Evolutionary conservation across 2,797 vertebrate genomes (phyloP), one percentile per base, ranked within the genome.

Genomic region (Micromesistius poutassou): DNA sequence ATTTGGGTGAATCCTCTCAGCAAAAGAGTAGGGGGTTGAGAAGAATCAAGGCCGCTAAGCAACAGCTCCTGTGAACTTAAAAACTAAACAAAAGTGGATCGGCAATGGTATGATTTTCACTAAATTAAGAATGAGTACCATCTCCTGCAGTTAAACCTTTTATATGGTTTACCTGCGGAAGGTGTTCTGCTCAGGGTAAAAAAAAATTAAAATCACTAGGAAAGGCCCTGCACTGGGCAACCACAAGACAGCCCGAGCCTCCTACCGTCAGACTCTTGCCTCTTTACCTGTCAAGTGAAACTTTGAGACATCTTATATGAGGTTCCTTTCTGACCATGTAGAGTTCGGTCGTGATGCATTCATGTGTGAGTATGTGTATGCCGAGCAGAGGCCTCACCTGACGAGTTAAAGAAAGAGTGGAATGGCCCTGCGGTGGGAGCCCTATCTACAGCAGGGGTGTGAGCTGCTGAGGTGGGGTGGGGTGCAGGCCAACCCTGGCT

Each of bases 101-200:
- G 25, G 62, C 28, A 68, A 68, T 5, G 55, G 55, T n/a, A 62
- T 62, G n/a, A 62, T 25, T 62, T 62, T n/a, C 55, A 25, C 55
- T n/a, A 62, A 62, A 62, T 62, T 19, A 19, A 22, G 22, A n/a
- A 22, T 55, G 55, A 66, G 55, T 8, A 25, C 25, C 4, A 68
- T 68, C 62, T 28, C 62, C 62, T 68, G 62, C 10, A 4, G 25
- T 25, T 68, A 12, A 25, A 68, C 62, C 22, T n/a, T n/a, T 22
- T 62, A n/a, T 22, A 62, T 81, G 8, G 12, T 88, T 86, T 79
- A 97, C 96, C 96, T 90, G 95, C 82, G 86, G 94, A 93, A 77
- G 94, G 93, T 92, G 94, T 97, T 87, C 78, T 86, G 68, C 62
- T 28, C 25, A 28, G 62, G 62, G 25, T 38, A 38, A 38, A 38